phyloP scores from a whole-genome alignment of 2,797 vertebrate species.

The Falco novaeseelandiae region DNA sequence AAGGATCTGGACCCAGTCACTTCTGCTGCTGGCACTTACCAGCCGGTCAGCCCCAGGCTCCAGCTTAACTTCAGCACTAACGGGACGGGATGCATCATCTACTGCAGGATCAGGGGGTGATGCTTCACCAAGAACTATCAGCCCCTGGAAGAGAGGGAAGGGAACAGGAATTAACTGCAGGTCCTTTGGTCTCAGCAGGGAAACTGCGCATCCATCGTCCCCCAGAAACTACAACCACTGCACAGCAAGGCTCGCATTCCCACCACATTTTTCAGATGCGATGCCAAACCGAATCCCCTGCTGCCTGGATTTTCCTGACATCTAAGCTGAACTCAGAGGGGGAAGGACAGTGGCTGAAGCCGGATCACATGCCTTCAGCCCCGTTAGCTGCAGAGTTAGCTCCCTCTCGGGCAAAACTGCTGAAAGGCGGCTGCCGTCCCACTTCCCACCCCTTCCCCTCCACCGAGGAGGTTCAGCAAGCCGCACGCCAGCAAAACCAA shows the following conservation, averaged over 20 bases:
- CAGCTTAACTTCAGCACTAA: slow-evolving; percentile 79
- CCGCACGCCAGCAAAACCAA: background rate
- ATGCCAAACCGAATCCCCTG: background rate
- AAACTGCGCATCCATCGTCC: rapidly evolving
- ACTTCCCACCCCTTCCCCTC: background rate
- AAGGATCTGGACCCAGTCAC: background rate
- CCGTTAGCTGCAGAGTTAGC: background rate
- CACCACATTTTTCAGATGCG: rapidly evolving
- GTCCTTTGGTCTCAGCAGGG: background rate
- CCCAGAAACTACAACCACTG: rapidly evolving
- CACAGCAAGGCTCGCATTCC: background rate
- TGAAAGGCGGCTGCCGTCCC: background rate
- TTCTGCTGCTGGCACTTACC: slow-evolving; percentile 67
- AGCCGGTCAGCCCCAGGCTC: slow-evolving; percentile 78
- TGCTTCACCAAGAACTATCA: slow-evolving; percentile 87
- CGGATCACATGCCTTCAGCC: background rate
- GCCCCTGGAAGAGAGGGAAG: slow-evolving; percentile 80
- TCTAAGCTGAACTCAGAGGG: background rate
- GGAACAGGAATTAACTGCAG: background rate
- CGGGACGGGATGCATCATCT: slow-evolving; percentile 67
- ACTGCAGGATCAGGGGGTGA: slow-evolving; percentile 71
- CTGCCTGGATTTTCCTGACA: background rate
- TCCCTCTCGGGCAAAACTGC: background rate
- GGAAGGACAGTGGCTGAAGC: background rate
- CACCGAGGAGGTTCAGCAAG: background rate